Evolutionary conservation across 2,797 vertebrate species (phyloP), one percentile per base, ranked within the genome.

Genomic region (Falco columbarius): DNA sequence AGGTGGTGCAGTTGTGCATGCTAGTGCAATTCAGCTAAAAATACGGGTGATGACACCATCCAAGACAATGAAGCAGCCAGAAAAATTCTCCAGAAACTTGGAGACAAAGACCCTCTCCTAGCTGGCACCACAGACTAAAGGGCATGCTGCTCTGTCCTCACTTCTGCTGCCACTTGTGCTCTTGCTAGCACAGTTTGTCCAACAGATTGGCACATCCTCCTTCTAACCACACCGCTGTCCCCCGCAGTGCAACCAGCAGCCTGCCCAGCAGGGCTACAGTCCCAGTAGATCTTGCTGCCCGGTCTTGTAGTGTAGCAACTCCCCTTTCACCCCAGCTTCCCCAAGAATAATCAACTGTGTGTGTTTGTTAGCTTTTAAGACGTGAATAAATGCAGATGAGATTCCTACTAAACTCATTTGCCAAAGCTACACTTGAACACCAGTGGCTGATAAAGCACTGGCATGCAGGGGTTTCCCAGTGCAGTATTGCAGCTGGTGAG

Each of bases 1-100:
- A 88, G 61, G 47, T 1, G 3, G 47, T 14, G 42, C 12, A 42
- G 51, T 6, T 2, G 0, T 3, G 6, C 24, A 63, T 3, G 21
- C 51, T 46, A 46, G 29, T 30, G 38, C 47, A 85, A 52, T 44
- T 21, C 49, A 85, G 89, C 55, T 59, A 9, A 87, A 85, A 74
- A 66, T 8, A 27, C 0, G 1, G 20, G 47, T 42, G 67, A 59
- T 22, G 20, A 20, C 52, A 90, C n/a, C 70, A 59, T 23, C 27
- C 51, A 70, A 74, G 30, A 54, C 29, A 65, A 79, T 21, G 62
- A 93, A 79, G 32, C 54, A 86, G 26, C 6, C 32, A 58, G 55
- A 76, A 83, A 23, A 89, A 19, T 17, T 54, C 34, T 73, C 29
- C 49, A 54, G 54, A 58, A 84, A 66, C 32, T 32, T 36, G 49